Conservation (phyloP, 2,888 invertebrate genomes). For the Pomacea canaliculata region DNA sequence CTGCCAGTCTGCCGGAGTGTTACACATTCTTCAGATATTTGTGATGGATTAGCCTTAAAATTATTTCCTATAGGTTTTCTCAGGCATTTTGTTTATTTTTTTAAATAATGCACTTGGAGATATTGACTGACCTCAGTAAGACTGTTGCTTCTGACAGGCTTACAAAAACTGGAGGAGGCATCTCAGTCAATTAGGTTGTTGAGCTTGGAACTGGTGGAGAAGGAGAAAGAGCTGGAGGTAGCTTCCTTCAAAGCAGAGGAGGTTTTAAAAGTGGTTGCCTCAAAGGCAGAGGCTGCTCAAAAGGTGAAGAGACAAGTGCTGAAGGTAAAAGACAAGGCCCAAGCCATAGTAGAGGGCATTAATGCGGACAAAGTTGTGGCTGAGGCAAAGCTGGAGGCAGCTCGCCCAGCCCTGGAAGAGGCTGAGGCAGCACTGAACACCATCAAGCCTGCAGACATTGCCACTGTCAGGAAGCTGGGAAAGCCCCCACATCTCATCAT, state of each 20-base stretch:
- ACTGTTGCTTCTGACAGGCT: constrained; percentile 43
- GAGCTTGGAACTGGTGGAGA: constrained; percentile 83
- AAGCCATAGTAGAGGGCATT: constrained; percentile 65
- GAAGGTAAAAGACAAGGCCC: constrained; percentile 67
- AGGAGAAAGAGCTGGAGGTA: constrained; percentile 85
- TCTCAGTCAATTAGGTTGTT: constrained; percentile 79
- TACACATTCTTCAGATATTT: too few species aligned
- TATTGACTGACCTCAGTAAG: too few species aligned
- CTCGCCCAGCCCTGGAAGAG: constrained; percentile 65
- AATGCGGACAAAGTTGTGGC: constrained; percentile 63
- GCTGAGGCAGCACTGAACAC: constrained; percentile 68
- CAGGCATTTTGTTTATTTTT: too few species aligned
- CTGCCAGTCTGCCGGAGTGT: too few species aligned
- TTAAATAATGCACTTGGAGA: too few species aligned
- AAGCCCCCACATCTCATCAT: constrained; percentile 70
- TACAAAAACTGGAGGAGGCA: constrained; percentile 69
- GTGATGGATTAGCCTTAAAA: too few species aligned
- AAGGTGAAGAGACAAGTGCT: constrained; percentile 66
- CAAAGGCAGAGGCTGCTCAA: constrained; percentile 66
- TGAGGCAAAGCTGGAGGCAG: constrained; percentile 64
- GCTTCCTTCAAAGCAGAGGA: constrained; percentile 86
- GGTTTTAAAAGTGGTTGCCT: constrained; percentile 67
- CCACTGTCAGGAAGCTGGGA: constrained; percentile 68
- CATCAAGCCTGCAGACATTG: constrained; percentile 67
- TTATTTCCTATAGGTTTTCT: too few species aligned